A percentile compares a stretch with the other conserved stretches of the same genome.
Conservation (phyloP, 2,113 vertebrate genomes). For the Rhinoderma darwinii region DNA sequence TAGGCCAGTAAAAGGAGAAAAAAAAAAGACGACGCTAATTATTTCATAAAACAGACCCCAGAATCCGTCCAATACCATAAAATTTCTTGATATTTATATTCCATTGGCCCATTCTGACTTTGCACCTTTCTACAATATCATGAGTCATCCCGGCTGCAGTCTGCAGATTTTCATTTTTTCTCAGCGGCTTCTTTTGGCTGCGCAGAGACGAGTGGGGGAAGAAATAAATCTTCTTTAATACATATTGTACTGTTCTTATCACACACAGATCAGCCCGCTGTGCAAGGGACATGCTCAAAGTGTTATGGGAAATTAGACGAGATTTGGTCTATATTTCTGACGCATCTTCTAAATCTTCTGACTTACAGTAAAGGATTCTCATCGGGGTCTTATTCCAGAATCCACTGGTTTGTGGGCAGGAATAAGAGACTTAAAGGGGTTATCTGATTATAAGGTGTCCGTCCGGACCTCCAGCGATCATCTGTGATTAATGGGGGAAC, state of each 20-base stretch:
- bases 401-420: neutral
- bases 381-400: neutral
- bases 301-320: neutral
- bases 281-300: neutral
- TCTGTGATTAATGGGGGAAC: too few relatives aligned
- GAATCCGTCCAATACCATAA: neutral
- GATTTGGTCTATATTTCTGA: too few relatives aligned
- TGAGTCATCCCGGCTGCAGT: slow-evolving; percentile 31
- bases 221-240: slow-evolving; percentile 22
- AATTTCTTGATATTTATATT: neutral
- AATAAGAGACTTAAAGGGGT: neutral
- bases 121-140: slow-evolving; percentile 3
- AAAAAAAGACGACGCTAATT: neutral
- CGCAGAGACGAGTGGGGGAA: neutral
- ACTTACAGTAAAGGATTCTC: neutral
- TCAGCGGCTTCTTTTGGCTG: slow-evolving; percentile 4
- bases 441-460: too few relatives aligned
- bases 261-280: slow-evolving; percentile 20
- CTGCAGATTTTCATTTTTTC: neutral
- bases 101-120: slow-evolving; percentile 2
- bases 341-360: neutral
- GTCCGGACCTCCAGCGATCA: too few relatives aligned
- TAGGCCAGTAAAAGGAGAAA: too few relatives aligned
- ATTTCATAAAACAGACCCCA: too few relatives aligned
- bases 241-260: slow-evolving; percentile 27